Base-by-base conservation (phyloP, 2,113 vertebrate genomes). In the Nycticorax nycticorax region DNA sequence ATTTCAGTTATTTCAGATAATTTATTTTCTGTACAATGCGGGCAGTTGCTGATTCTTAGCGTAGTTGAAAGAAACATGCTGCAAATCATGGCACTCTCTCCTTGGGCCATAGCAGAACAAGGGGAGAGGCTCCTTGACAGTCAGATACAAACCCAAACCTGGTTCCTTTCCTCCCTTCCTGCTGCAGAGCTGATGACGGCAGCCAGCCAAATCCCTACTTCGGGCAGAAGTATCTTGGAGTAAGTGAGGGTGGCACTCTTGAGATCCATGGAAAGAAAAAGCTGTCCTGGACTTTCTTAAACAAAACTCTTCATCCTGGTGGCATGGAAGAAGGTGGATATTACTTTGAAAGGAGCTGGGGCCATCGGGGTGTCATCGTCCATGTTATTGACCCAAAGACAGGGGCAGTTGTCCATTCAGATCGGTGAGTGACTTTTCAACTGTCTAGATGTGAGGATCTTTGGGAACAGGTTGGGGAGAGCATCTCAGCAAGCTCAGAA, bases 221-320 rank as follows among this genome's bases (percentile, higher is more conserved):
- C 92, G 99, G 99, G 23, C 97, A 97, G 62, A 99, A 99, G 96
- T 99, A 98, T 92, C 96, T 99, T 3, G 99, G 99, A 1, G 98
- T 99, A 4, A 98, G 98, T 66, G 95, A 92, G 3, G 99, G 99
- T 3, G 99, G 99, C 26, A 98, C 98, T 1, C 98, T 99, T 2
- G 99, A 99, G 95, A 97, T 99, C 93, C 99, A 99, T 0, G 99
- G 99, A 3, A 90, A 97, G 82, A 98, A 97, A 45, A 99, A 99
- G 85, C 97, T 99, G 55, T 98, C 99, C 4, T 99, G 99, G 99
- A 99, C 99, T 0, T 99, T 99, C 89, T 98, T 99, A 50, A 99
- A 98, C 98, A 98, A 98, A 96, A 99, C 99, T 6, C 98, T 99
- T 3, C 98, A 97, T 45, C 99, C 99, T 0, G 99, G 98, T 30